phyloP scores from a whole-genome alignment of 2,888 invertebrate genomes.

The Laothoe populi region DNA sequence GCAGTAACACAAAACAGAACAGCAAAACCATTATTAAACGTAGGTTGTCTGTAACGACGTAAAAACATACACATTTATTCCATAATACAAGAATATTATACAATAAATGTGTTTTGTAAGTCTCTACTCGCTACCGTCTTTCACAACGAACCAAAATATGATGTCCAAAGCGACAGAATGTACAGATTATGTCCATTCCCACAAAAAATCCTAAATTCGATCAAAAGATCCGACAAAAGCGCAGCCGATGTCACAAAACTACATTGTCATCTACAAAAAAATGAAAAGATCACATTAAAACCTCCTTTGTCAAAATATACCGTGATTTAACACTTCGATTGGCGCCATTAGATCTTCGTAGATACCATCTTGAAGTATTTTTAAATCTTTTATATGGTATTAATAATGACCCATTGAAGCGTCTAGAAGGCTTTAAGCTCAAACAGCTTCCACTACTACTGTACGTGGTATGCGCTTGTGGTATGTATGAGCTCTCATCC shows the following conservation, averaged over 20 bases:
- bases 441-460: neutral
- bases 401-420: neutral
- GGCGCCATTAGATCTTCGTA: conserved; percentile 58
- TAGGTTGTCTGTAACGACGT: no score
- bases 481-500: no score
- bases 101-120: no score
- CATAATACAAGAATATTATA: no score
- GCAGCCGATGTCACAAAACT: conserved; percentile 45
- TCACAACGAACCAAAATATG: conserved; percentile 7
- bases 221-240: conserved; percentile 44
- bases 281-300: conserved; percentile 61
- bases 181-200: conserved; percentile 29
- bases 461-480: no score
- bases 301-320: conserved; percentile 69
- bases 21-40: no score
- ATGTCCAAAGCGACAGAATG: conserved; percentile 27
- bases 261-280: conserved; percentile 45
- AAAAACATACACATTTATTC: no score
- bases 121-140: neutral
- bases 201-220: conserved; percentile 15
- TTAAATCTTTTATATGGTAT: conserved; percentile 18
- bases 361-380: conserved; percentile 31
- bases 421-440: neutral
- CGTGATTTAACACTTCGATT: conserved; percentile 68
- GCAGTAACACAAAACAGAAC: no score